A percentile compares a stretch with the other conserved stretches of the same genome.
Conservation (phyloP, 2,888 invertebrate genomes). For the Callinectes sapidus region DNA sequence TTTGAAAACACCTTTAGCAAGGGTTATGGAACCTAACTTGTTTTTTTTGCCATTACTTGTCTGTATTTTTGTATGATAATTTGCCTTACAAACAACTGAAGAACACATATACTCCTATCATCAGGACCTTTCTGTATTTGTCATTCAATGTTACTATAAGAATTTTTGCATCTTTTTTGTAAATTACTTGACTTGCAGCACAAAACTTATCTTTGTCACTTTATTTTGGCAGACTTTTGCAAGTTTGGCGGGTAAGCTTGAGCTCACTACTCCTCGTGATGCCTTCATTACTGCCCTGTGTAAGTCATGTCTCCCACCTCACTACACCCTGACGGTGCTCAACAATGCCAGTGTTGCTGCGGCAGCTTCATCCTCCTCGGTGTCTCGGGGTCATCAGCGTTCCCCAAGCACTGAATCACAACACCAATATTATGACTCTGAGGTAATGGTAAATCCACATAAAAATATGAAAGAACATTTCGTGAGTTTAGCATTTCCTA, state of each 20-base stretch:
- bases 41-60: no score
- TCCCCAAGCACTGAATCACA: slow-evolving; percentile 58
- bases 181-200: neutral
- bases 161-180: neutral
- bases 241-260: slow-evolving; percentile 90
- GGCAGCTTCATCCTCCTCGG: slow-evolving; percentile 50
- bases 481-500: neutral
- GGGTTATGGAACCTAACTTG: no score
- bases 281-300: slow-evolving; percentile 96
- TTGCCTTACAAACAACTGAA: no score
- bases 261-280: slow-evolving; percentile 87
- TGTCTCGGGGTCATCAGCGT: slow-evolving; percentile 52
- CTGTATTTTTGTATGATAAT: no score
- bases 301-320: slow-evolving; percentile 95
- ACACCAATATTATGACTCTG: slow-evolving; percentile 71
- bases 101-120: no score
- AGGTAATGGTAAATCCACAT: slow-evolving; percentile 48
- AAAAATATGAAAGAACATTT: neutral
- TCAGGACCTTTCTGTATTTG: no score
- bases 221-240: slow-evolving; percentile 84
- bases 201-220: neutral
- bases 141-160: no score
- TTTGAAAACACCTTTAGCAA: no score
- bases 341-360: slow-evolving; percentile 75
- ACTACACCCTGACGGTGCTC: slow-evolving; percentile 93